These are phyloP conservation scores for Diprion similis DNA, from an alignment of 1,140 invertebrate genomes.

Conservation along the genomic window DNA sequence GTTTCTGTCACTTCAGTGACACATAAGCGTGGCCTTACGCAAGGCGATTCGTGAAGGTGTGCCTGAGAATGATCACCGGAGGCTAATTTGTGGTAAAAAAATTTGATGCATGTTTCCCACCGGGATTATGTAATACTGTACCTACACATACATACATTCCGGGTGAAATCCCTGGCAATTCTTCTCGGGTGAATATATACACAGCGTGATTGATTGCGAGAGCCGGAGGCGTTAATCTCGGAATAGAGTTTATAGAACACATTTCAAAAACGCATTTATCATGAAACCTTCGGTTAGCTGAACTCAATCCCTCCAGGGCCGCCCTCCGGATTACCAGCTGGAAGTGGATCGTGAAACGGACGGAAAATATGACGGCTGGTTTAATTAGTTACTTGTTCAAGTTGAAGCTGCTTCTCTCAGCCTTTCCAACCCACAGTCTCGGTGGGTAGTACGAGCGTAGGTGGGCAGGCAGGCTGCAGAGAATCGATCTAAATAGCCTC, in stretches of 20 bases:
- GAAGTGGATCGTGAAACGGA: background rate
- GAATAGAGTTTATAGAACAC: conserved; percentile 2
- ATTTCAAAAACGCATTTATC: conserved; percentile 6
- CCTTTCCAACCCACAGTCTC: background rate
- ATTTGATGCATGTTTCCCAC: background rate
- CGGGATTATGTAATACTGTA: background rate
- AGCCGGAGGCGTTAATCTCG: conserved; percentile 1
- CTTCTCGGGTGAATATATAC: background rate
- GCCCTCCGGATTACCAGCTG: conserved; percentile 3
- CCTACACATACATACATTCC: background rate
- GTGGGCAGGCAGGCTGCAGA: background rate
- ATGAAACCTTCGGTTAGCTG: background rate
- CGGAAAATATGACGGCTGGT: conserved; percentile 7
- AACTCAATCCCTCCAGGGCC: conserved; percentile 1
- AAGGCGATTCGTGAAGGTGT: too few relatives aligned
- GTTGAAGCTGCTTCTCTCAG: background rate
- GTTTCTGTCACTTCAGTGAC: too few relatives aligned
- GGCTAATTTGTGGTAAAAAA: background rate
- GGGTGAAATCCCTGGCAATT: too few relatives aligned
- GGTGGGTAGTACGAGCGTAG: background rate
- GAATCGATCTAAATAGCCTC: background rate
- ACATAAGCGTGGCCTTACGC: too few relatives aligned
- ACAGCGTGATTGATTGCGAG: background rate
- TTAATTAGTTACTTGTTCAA: conserved; percentile 8
- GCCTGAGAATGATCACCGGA: too few relatives aligned